phyloP scores from a whole-genome alignment of 1,140 invertebrate genomes.

The Macrocentrus cingulum region DNA sequence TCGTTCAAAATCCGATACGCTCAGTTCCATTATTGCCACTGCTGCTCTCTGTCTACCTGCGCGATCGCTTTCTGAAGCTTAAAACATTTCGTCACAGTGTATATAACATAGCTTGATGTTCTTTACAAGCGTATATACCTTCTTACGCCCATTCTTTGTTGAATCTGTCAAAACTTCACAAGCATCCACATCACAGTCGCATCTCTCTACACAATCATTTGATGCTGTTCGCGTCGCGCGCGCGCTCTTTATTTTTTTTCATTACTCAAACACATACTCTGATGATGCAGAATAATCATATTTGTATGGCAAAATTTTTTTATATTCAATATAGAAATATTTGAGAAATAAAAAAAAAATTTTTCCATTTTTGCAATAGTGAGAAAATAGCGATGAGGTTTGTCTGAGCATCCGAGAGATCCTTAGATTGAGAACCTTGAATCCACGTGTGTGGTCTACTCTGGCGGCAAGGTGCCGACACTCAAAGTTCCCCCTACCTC shows the following conservation, averaged over 20 bases:
- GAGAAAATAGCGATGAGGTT: no score
- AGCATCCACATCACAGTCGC: background rate
- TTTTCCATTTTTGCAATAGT: no score
- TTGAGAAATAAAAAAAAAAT: no score
- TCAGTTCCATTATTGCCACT: conserved; percentile 1
- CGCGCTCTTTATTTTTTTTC: conserved; percentile 3
- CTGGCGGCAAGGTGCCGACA: conserved; percentile 59
- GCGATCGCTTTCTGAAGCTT: conserved; percentile 27
- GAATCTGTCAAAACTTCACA: conserved; percentile 31
- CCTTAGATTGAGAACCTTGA: conserved; percentile 50
- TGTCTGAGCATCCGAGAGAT: conserved; percentile 10
- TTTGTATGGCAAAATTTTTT: no score
- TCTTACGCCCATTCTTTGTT: conserved; percentile 12
- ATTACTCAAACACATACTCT: no score
- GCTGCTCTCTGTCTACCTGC: conserved; percentile 15
- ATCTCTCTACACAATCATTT: no score
- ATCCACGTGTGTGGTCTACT: conserved; percentile 59
- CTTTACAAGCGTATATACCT: background rate
- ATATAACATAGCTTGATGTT: no score
- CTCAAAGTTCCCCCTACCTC: conserved; percentile 47
- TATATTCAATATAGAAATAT: no score
- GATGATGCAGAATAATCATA: no score
- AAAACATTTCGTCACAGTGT: conserved; percentile 39
- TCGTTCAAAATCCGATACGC: conserved; percentile 14
- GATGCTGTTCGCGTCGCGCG: no score